Evolutionary conservation across 2,113 vertebrate species (phyloP), one percentile per base, ranked within the genome.

Genomic region (Theristicus caerulescens): DNA sequence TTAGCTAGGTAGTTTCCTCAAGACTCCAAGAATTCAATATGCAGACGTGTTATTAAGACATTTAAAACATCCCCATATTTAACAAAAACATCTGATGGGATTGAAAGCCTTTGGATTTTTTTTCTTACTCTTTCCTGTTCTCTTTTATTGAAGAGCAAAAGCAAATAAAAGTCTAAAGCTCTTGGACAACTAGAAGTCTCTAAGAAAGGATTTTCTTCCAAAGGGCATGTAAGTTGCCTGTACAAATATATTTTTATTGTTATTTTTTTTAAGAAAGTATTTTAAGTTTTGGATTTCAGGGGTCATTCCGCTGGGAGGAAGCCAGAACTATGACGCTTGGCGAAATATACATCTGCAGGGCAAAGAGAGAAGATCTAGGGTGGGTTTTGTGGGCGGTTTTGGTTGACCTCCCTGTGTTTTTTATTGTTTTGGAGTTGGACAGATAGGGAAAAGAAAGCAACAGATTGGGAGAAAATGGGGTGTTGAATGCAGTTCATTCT

Each of bases 1-100:
- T 95, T 94, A 96, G 83, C 51, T 71, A 40, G 86, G 54, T 89
- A 69, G 49, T 72, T 94, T 80, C 86, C 57, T 81, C 74, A 91
- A 69, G 77, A 47, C 67, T 71, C 69, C 69, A 58, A 77, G 77
- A 83, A 93, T 94, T 86, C 54, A 47, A 86, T 80, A 89, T 1
- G 2, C 44, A 84, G 80, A 40, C 12, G 1, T 67, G 51, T 38
- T 86, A 81, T 89, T 88, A 93, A 73, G 59, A 73, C 6, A 36
- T 83, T 83, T 61, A 20, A 87, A 94, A 62, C 44, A 82, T 38
- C 36, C 44, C 22, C 11, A 24, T 24, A 25, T 42, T 61, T 59
- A 61, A 81, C 10, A 4, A 83, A 82, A 84, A 34, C 36, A 34
- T 58, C 42, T 55, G 55, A 79, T 22, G 73, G 51, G 29, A 15